Conservation (phyloP, 2,888 invertebrate species). For the Muschampia plurimacula region DNA sequence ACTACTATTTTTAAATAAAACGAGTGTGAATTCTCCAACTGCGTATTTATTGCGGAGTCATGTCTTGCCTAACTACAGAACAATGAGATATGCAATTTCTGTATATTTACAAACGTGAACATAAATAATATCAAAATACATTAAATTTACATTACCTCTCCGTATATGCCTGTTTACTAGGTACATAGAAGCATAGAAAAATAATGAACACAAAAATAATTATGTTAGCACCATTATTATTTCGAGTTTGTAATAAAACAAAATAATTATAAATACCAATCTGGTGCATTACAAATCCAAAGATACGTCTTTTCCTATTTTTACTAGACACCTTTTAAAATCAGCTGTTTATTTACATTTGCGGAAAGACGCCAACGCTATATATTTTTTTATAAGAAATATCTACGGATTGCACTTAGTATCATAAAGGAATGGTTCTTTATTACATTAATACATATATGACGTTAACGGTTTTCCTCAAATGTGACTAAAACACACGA, state of each 20-base stretch:
- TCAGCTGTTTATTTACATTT: background rate
- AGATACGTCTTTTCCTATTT: background rate
- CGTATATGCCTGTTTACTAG: conserved; percentile 41
- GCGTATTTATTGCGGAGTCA: conserved; percentile 72
- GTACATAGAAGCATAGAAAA: conserved; percentile 46
- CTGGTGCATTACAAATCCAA: conserved; percentile 19
- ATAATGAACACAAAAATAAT: conserved; percentile 62
- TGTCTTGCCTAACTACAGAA: conserved; percentile 74
- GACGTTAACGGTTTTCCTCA: no score
- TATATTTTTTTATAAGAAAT: background rate
- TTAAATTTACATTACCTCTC: conserved; percentile 53
- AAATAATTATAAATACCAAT: background rate
- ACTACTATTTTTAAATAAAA: conserved; percentile 65
- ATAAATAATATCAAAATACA: conserved; percentile 85
- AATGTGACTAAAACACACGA: no score
- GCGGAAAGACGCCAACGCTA: background rate
- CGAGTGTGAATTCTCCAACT: conserved; percentile 60
- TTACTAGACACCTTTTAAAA: background rate
- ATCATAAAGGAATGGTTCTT: no score
- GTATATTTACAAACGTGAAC: conserved; percentile 82
- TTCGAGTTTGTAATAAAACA: conserved; percentile 1
- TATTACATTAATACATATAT: no score
- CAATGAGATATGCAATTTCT: conserved; percentile 82
- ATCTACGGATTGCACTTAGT: no score
- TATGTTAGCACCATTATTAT: conserved; percentile 62